These are phyloP conservation scores for Pogona vitticeps DNA, from an alignment of 2,113 vertebrate genomes.

Conservation along the genomic window DNA sequence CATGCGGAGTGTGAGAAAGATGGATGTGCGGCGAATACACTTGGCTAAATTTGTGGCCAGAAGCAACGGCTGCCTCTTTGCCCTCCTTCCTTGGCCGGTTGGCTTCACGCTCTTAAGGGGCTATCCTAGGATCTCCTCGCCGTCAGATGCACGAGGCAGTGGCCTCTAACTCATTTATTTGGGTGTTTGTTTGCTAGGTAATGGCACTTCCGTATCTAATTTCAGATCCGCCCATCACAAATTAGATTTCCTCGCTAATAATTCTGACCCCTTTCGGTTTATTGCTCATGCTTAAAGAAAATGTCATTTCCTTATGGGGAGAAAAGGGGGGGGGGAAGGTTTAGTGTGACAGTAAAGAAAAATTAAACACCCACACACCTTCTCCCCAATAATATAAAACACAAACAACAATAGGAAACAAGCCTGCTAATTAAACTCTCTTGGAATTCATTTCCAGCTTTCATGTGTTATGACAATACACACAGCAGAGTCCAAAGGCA, in stretches of 20 bases:
- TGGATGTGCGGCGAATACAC: too few relatives aligned
- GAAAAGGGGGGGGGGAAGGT: conserved; percentile 27
- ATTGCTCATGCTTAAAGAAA: neutral
- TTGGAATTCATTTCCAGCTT: conserved; percentile 44
- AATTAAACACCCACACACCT: conserved; percentile 37
- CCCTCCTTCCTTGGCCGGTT: neutral
- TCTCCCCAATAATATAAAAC: conserved; percentile 30
- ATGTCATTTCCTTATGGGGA: conserved; percentile 15
- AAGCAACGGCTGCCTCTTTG: too few relatives aligned
- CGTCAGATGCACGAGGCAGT: fast-evolving
- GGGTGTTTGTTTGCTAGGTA: conserved; percentile 12
- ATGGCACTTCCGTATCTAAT: conserved; percentile 31
- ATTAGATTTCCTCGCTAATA: conserved; percentile 19
- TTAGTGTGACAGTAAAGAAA: conserved; percentile 21
- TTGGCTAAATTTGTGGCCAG: too few relatives aligned
- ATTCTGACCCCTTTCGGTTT: conserved; percentile 42
- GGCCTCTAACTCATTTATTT: neutral
- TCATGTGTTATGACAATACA: conserved; percentile 30
- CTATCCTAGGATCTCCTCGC: neutral
- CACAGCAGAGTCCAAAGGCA: conserved; percentile 31
- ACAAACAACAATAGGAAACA: conserved; percentile 31
- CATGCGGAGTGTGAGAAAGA: too few relatives aligned
- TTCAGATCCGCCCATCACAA: conserved; percentile 2
- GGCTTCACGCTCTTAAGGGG: neutral
- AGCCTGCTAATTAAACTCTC: conserved; percentile 65